phyloP scores from a whole-genome alignment of 2,113 vertebrate genomes.

The Oenanthe melanoleuca region DNA sequence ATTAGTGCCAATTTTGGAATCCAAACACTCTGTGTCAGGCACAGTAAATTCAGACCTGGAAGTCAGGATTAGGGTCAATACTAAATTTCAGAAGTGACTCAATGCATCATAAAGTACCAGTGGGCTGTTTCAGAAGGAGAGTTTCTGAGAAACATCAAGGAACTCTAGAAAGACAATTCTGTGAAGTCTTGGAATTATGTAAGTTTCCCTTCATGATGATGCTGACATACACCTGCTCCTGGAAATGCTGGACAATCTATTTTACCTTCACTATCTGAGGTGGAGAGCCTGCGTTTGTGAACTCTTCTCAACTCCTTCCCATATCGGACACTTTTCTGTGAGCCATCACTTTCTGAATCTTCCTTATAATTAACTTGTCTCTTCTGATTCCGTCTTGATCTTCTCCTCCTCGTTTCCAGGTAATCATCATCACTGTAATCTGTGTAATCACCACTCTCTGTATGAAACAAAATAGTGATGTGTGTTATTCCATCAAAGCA shows the following conservation, averaged over 20 bases:
- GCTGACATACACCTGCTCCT: neutral
- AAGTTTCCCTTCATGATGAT: neutral
- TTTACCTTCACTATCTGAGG: constrained; percentile 92
- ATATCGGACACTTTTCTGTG: constrained; percentile 78
- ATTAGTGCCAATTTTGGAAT: neutral
- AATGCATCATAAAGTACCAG: neutral
- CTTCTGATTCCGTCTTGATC: constrained; percentile 89
- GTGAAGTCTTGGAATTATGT: neutral
- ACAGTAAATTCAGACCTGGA: neutral
- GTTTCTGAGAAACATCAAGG: neutral
- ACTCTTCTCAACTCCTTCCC: constrained; percentile 78
- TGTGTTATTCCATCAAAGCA: neutral
- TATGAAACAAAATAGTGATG: neutral
- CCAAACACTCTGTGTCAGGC: neutral
- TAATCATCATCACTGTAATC: constrained; percentile 89
- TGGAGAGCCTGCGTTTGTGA: constrained; percentile 86
- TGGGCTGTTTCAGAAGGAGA: neutral
- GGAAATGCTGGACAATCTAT: neutral
- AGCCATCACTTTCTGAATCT: constrained; percentile 93
- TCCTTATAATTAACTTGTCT: constrained; percentile 96
- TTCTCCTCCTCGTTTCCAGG: constrained; percentile 85
- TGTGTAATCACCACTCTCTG: constrained; percentile 87
- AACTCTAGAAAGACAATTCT: neutral
- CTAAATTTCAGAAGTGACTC: neutral
- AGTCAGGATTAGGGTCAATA: neutral